Conservation (phyloP, 2,888 invertebrate species). For the Rambutsinella grinnellia region DNA sequence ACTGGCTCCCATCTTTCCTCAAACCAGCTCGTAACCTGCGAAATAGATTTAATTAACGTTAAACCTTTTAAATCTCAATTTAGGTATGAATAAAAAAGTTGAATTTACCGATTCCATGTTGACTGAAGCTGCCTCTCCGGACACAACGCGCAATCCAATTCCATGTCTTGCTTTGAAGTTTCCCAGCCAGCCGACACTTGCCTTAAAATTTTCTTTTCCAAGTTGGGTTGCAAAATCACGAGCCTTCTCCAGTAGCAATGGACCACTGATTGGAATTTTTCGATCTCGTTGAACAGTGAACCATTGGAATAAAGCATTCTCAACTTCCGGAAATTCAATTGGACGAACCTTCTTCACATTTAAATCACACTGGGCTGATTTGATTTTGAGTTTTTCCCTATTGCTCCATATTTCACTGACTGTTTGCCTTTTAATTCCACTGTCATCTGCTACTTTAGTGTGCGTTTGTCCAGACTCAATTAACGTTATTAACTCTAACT, state of each 20-base stretch:
- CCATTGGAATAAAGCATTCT: neutral
- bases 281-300: neutral
- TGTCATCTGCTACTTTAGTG: neutral
- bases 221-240: neutral
- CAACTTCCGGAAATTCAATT: neutral
- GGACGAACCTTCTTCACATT: neutral
- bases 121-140: neutral
- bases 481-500: neutral
- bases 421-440: neutral
- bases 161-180: conserved; percentile 1
- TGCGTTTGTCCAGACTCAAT: neutral
- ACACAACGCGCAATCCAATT: neutral
- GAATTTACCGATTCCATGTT: neutral
- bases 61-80: neutral
- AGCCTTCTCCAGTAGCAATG: conserved; percentile 5
- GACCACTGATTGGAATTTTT: neutral
- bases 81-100: neutral
- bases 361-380: neutral
- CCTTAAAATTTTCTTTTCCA: neutral
- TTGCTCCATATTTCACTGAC: neutral
- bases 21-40: neutral
- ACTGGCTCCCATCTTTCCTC: neutral
- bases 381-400: neutral
- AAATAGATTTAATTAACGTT: neutral
- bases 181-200: conserved; percentile 3